Percentiles rank a stretch among this genome's conserved stretches.
phyloP scores from a whole-genome alignment of 2,797 vertebrate genomes.

The Microctenopoma stevenorrisi region DNA sequence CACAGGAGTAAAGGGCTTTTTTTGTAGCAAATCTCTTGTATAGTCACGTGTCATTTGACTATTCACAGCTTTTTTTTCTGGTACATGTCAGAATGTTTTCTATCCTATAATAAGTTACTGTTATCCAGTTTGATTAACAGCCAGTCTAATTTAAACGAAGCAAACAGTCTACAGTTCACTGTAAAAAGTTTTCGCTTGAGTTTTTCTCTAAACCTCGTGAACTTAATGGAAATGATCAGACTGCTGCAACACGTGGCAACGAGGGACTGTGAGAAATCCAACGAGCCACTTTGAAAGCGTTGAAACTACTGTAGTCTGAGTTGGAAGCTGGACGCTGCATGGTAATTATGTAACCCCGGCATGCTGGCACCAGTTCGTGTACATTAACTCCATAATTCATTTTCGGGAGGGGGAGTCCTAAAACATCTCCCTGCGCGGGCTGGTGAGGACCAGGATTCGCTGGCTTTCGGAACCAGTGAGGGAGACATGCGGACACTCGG shows the following conservation, averaged over 20 bases:
- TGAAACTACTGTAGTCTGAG: not conserved
- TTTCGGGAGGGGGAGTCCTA: too few species aligned
- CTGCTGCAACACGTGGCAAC: conserved; percentile 20
- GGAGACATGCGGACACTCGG: not conserved
- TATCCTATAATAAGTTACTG: too few species aligned
- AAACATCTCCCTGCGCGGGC: too few species aligned
- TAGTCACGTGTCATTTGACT: not conserved
- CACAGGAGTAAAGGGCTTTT: not conserved
- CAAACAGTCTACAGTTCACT: too few species aligned
- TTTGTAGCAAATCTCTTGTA: not conserved
- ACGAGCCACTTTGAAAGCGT: not conserved
- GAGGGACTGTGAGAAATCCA: not conserved
- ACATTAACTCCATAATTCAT: not conserved
- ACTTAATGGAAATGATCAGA: not conserved
- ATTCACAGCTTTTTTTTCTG: too few species aligned
- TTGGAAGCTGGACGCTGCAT: conserved; percentile 38
- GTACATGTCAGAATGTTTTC: too few species aligned
- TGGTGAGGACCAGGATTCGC: not conserved
- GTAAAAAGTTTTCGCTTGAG: not conserved
- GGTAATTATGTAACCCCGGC: conserved; percentile 63
- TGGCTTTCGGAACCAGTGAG: not conserved
- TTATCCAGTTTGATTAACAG: too few species aligned
- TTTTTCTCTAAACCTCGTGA: not conserved
- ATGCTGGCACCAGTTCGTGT: not conserved
- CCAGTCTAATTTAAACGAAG: too few species aligned